Evolutionary conservation across 2,797 vertebrate species (phyloP).

Genomic region (Pipistrellus kuhlii): DNA sequence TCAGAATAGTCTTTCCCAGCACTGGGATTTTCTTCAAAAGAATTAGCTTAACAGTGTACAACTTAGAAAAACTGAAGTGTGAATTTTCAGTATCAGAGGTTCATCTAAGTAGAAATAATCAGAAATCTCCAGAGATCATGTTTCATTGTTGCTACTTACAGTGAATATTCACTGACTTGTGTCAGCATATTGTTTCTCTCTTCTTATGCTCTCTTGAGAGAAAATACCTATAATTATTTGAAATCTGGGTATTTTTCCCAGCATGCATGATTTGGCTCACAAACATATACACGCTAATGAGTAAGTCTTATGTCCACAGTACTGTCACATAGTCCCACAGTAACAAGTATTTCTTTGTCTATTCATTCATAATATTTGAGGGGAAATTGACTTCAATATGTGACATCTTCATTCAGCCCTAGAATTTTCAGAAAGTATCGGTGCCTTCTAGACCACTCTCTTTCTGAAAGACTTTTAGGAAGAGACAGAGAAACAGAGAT

Average conservation of each 20-base stretch:
- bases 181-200: background rate
- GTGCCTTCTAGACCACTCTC: background rate
- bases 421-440: background rate
- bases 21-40: conserved; percentile 43
- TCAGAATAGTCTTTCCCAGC: background rate
- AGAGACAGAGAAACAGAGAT: background rate
- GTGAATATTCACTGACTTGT: background rate
- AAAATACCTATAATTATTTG: background rate
- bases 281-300: background rate
- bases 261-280: background rate
- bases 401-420: background rate
- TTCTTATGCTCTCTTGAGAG: background rate
- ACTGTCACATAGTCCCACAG: background rate
- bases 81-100: conserved; percentile 22
- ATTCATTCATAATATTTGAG: background rate
- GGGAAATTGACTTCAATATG: background rate
- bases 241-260: background rate
- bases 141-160: background rate
- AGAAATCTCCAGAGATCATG: background rate
- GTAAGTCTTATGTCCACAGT: background rate
- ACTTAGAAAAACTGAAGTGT: background rate
- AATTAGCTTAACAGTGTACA: background rate
- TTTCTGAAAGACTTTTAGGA: background rate
- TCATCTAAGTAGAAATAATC: background rate
- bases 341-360: background rate